These are phyloP conservation scores for Aphelenchoides fujianensis DNA, from an alignment of 1,140 invertebrate species.

Conservation along the genomic window DNA sequence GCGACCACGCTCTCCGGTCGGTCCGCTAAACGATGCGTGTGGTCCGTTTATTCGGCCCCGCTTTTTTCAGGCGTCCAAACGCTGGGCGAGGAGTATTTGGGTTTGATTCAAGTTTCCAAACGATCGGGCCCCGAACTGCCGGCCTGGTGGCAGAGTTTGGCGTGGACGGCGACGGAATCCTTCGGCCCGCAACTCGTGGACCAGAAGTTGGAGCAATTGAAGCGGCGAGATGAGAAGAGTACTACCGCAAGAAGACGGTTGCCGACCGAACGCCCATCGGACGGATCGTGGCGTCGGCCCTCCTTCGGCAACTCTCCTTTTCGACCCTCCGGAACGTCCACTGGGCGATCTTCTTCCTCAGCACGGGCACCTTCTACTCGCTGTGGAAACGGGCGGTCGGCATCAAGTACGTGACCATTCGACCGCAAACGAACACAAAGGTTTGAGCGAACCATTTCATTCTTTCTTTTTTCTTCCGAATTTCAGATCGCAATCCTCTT, in stretches of 20 bases:
- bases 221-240: conserved; percentile 12
- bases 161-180: conserved; percentile 32
- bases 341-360: conserved; percentile 33
- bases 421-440: conserved; percentile 32
- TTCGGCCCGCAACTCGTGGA: conserved; percentile 28
- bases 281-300: neutral
- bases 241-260: conserved; percentile 15
- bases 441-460: conserved; percentile 7
- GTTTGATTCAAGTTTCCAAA: conserved; percentile 43
- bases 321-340: conserved; percentile 17
- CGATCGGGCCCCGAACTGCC: conserved; percentile 8
- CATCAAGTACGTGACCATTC: conserved; percentile 33
- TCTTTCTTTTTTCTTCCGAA: too few species aligned
- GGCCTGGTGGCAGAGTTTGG: conserved; percentile 20
- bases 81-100: conserved; percentile 56
- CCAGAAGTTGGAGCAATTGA: conserved; percentile 27
- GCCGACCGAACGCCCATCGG: neutral
- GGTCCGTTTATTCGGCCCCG: conserved; percentile 8
- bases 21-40: conserved; percentile 11
- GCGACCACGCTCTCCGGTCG: conserved; percentile 42
- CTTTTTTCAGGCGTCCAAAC: conserved; percentile 46
- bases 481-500: conserved; percentile 41
- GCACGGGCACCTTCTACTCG: conserved; percentile 21
- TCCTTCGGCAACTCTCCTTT: conserved; percentile 23
- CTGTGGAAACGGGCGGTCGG: conserved; percentile 29